These are phyloP conservation scores for Peromyscus nudipes DNA, from an alignment of 2,797 vertebrate species.

Conservation along the genomic window DNA sequence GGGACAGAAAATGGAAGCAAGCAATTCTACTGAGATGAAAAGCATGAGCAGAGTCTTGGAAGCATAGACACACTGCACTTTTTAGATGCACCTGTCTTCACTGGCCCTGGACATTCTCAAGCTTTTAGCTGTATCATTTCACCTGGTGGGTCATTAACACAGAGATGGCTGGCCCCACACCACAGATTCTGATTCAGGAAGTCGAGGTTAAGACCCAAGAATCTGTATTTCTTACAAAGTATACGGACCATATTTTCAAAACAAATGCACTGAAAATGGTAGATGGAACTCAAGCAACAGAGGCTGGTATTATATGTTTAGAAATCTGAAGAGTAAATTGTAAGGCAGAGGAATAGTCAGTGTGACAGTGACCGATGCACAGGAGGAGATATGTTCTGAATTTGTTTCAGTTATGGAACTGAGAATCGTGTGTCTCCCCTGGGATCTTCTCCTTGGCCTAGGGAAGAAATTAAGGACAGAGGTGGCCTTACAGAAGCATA, in stretches of 20 bases:
- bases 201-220: neutral
- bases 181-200: neutral
- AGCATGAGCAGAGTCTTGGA: neutral
- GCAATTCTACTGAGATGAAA: neutral
- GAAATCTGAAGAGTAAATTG: neutral
- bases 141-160: neutral
- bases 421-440: neutral
- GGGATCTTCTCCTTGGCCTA: neutral
- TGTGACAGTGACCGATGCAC: neutral
- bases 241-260: neutral
- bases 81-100: neutral
- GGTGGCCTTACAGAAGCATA: neutral
- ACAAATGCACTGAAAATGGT: neutral
- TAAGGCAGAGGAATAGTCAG: neutral
- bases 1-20: too few relatives aligned
- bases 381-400: neutral
- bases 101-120: neutral
- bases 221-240: neutral
- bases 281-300: neutral
- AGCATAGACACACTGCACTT: neutral
- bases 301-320: too few relatives aligned
- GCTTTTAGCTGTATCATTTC: neutral
- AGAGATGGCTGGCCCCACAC: rapidly evolving
- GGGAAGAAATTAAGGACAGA: neutral
- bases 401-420: neutral